Evolutionary conservation across 2,797 vertebrate genomes (phyloP), one percentile per base, ranked within the genome.

Genomic region (Sebastiscus tertius): DNA sequence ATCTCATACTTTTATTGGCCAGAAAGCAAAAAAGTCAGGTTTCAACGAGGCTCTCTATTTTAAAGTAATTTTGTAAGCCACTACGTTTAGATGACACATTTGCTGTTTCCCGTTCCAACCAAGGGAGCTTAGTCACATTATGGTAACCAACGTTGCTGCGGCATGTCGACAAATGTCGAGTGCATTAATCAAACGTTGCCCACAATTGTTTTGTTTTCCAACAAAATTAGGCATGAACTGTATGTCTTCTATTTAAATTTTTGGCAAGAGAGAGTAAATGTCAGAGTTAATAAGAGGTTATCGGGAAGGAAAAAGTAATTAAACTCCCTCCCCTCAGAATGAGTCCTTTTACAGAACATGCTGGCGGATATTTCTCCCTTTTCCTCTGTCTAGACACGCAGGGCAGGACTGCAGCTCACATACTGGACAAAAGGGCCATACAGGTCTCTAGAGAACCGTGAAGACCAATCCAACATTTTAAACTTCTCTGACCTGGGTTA

Each of bases 351-450:
- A 91, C 86, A 62, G 58, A 87, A 87, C 82, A 78, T 54, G 77
- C 83, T 87, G 90, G 87, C 78, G 31, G 79, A 87, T 86, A 86
- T 90, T 89, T 88, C 92, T 89, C 85, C 86, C 80, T 89, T 91
- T 92, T 92, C 86, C 90, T 89, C 87, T 82, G 93, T 94, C 93
- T 94, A 94, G 93, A 94, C 93, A 80, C 22, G 82, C 81, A 90
- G 89, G 81, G 85, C 83, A 83, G 72, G 84, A 91, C 86, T 61
- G 6, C 80, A 82, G 79, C 82, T 79, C 64, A 63, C 78, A 87
- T 86, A 89, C 83, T 82, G 89, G 84, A 90, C 90, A 94, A 90
- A 90, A 90, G 87, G 88, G 82, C 85, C 87, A 90, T 87, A 93
- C 85, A 89, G 83, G 80, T 88, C 92, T 90, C 88, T 18, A 9